Base-by-base conservation (phyloP, 2,797 vertebrate species). In the Bradypus variegatus region DNA sequence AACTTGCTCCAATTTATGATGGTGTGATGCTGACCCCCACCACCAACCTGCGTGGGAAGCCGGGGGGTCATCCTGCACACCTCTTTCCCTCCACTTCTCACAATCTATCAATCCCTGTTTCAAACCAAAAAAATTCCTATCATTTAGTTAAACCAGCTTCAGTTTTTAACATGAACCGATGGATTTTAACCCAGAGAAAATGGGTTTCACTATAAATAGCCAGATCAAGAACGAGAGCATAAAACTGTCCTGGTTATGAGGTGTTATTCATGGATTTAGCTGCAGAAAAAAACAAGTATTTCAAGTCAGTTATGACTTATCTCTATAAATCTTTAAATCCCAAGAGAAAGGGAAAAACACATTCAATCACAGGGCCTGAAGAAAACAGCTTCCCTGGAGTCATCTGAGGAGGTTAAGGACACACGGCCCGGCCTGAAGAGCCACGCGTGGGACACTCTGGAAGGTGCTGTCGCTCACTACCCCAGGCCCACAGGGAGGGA, bases 151-250 rank as follows among this genome's bases (percentile, higher is more conserved):
- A 88, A 31, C 31, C 5, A 23, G 91, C 33, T 67, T 55, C 31
- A 23, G 85, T 33, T 80, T 72, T 58, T 58, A 50, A 48, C 0
- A 60, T 70, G 79, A 60, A 69, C 79, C n/a, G 25, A 23, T 3
- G 60, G 48, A 5, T 38, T 58, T 55, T n/a, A 38, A 84, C 65
- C 86, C 41, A 25, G 64, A 75, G 73, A 73, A 95, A 93, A 62
- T 80, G 64, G 93, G 87, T 67, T 84, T 93, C 80, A 1, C 94
- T 93, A 94, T 94, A 93, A 95, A 94, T 94, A 96, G 83, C 25
- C n/a, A 14, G 83, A 33, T 4, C 9, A 75, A 69, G 90, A 93
- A 81, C 0, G 8, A 72, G 86, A 33, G 77, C 77, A 38, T 0
- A 48, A 18, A 60, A 50, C 53, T 50, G 94, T 11, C 94, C 96